Evolutionary conservation across 2,888 invertebrate genomes (phyloP).

Genomic region (Rhagonycha lutea): DNA sequence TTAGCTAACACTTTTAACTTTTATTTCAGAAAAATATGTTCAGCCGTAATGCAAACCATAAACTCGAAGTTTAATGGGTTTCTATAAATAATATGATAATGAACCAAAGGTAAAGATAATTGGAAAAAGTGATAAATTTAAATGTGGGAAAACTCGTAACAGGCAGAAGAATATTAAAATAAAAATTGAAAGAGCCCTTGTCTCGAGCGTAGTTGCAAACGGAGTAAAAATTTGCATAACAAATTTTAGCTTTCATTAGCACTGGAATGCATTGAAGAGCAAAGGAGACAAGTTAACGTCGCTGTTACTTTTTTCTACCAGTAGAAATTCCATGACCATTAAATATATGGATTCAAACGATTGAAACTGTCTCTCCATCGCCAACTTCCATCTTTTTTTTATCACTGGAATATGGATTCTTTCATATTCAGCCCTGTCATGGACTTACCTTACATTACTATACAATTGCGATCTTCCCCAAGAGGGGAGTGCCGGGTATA

Average conservation of each 20-base stretch:
- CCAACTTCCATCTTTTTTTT: too few species aligned
- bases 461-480: too few species aligned
- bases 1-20: neutral
- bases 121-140: neutral
- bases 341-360: too few species aligned
- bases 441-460: too few species aligned
- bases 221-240: neutral
- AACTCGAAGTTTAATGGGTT: neutral
- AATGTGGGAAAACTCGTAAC: too few species aligned
- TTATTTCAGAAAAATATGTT: neutral
- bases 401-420: too few species aligned
- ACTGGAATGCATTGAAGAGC: neutral
- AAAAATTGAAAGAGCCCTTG: neutral
- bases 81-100: neutral
- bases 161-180: too few species aligned
- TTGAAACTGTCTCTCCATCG: too few species aligned
- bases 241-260: neutral
- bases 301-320: neutral
- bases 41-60: neutral
- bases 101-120: neutral
- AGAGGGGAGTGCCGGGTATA: too few species aligned
- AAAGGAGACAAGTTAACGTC: too few species aligned
- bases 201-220: neutral
- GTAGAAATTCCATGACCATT: neutral
- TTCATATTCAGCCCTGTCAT: too few species aligned